Conservation (phyloP, 2,797 vertebrate genomes). For the Euphonia xanthogaster region DNA sequence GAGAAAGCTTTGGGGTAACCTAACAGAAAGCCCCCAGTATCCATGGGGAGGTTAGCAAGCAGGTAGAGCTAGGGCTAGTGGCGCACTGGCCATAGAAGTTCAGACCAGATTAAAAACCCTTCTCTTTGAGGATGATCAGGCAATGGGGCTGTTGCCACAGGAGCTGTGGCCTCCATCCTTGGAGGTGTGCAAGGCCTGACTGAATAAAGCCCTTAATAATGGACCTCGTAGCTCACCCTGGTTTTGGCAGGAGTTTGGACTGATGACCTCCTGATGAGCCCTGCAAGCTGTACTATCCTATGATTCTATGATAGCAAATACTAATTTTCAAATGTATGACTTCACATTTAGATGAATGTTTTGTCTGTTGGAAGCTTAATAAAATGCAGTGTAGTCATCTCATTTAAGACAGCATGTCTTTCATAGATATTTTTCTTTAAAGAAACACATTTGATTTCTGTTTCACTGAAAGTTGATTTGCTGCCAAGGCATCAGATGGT, state of each 20-base stretch:
- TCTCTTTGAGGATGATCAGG: not conserved
- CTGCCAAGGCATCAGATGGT: slow-evolving; percentile 30
- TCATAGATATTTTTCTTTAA: not conserved
- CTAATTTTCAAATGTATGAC: not conserved
- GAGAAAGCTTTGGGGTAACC: not conserved
- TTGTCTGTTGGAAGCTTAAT: not conserved
- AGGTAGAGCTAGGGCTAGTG: not conserved
- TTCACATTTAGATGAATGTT: not conserved
- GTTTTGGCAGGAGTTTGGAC: not conserved
- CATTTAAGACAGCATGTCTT: not conserved
- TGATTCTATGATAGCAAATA: not conserved
- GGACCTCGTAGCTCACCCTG: not conserved
- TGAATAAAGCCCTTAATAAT: not conserved
- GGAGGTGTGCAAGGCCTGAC: not conserved
- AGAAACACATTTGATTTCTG: not conserved
- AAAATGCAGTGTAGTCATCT: not conserved
- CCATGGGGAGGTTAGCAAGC: not conserved
- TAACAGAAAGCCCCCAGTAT: not conserved
- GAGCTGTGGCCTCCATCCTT: not conserved
- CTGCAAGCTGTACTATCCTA: not conserved
- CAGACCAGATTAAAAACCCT: fast-evolving
- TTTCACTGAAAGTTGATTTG: not conserved
- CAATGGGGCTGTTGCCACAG: not conserved
- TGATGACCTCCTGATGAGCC: not conserved
- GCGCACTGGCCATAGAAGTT: not conserved